Base-by-base conservation (phyloP, 2,888 invertebrate species). In the Eilema depressum region DNA sequence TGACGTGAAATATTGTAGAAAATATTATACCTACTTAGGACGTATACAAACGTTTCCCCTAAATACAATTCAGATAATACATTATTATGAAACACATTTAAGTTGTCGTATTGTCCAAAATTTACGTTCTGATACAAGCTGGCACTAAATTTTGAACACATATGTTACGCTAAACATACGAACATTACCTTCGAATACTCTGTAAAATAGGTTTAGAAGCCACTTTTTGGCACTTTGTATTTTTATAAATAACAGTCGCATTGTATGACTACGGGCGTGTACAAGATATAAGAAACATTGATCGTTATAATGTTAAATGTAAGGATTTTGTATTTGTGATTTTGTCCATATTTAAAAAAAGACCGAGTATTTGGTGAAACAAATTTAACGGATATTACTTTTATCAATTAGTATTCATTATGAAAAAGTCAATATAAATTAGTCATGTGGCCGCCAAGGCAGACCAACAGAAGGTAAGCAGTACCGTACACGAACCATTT, bases 61-160 rank as follows among this genome's bases (percentile, higher is more conserved):
- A 25, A 60, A 65, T 64, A 69, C 47, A 4, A 23, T 28, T 59
- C 26, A 28, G 26, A 26, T 23, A 66, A 75, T 69, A 82, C 26
- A 83, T 79, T 75, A 69, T 80, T n/a, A 76, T 75, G 78, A 80
- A 79, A 82, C 80, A 78, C 70, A 78, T 80, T 72, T 73, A 63
- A 78, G 64, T 53, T 65, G 28, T 57, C 64, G 69, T 86, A 87
- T 87, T 86, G 84, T 87, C 86, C 85, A 83, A 85, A 83, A 81
- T 81, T 79, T 77, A 74, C 77, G 69, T 79, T 75, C 74, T 78
- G 67, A 79, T 69, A 73, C 70, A 73, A 75, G 79, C 86, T 88
- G 88, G 88, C 90, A 91, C 88, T 83, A 78, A 85, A 86, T 85
- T 88, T 88, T 89, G 92, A 92, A 92, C 92, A 92, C 91, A 90